Conservation (phyloP, 2,888 invertebrate genomes). For the Acronicta aceris region DNA sequence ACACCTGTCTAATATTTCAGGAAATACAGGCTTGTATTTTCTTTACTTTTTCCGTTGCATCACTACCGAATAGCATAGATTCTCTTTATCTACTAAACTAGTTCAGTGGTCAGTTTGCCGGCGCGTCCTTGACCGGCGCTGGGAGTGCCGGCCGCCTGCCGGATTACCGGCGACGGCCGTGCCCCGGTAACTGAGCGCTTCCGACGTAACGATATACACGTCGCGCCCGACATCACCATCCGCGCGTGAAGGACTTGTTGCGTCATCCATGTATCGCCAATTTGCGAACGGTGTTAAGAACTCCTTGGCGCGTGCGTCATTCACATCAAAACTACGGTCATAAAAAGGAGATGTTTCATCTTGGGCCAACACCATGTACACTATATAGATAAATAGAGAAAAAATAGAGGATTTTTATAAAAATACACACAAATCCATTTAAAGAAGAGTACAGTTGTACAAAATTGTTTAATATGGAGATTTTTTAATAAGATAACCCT, state of each 20-base stretch:
- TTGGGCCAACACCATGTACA: too few species aligned
- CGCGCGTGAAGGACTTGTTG: conserved; percentile 43
- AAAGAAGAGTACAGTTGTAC: too few species aligned
- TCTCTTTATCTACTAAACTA: conserved; percentile 34
- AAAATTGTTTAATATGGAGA: too few species aligned
- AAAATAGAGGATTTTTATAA: too few species aligned
- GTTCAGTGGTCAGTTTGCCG: conserved; percentile 27
- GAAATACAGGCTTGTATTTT: too few species aligned
- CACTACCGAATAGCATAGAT: conserved; percentile 5
- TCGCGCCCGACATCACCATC: conserved; percentile 21
- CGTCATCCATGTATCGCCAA: conserved; percentile 21
- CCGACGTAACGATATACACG: conserved; percentile 41
- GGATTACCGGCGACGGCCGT: conserved; percentile 18
- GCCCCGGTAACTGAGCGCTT: conserved; percentile 12
- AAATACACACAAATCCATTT: too few species aligned
- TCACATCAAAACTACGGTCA: too few species aligned
- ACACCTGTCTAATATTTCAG: too few species aligned
- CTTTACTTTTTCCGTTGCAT: neutral
- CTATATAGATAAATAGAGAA: too few species aligned
- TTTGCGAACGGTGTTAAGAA: neutral
- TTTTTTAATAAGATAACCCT: too few species aligned
- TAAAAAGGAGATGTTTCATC: too few species aligned
- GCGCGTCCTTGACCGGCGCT: conserved; percentile 46
- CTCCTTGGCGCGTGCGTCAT: neutral
- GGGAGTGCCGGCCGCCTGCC: conserved; percentile 36